Evolutionary conservation across 2,888 invertebrate genomes (phyloP), one percentile per base, ranked within the genome.

Genomic region (Heteromurus nitidus): DNA sequence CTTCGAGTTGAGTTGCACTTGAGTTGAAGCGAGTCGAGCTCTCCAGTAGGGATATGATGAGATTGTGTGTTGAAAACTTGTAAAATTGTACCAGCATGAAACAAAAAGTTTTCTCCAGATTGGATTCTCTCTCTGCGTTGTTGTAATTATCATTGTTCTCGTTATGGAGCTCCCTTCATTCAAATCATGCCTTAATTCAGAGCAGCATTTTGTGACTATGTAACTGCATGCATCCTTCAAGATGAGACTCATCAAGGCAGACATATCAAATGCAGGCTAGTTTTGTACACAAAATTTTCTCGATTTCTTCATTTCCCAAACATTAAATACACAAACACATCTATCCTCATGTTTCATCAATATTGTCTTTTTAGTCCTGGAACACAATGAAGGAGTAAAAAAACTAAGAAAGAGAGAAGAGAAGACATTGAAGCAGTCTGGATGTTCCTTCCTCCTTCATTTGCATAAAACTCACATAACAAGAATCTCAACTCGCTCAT

Each of bases 381-480:
- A n/a, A n/a, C n/a, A n/a, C n/a, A n/a, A n/a, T n/a, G n/a, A n/a
- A n/a, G n/a, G n/a, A n/a, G n/a, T n/a, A n/a, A n/a, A n/a, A n/a
- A n/a, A n/a, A n/a, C n/a, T n/a, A n/a, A n/a, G n/a, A n/a, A n/a
- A n/a, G n/a, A n/a, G n/a, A n/a, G n/a, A n/a, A n/a, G 26, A 53
- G 65, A 65, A 75, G 22, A 68, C 44, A 75, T 58, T 75, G 64
- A 53, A 31, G 42, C 75, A 75, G 53, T 64, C 67, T 47, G 64
- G 65, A 67, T 67, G 36, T 36, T 36, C 13, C 36, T 58, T 67
- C 26, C 30, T 26, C 26, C 69, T 72, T 70, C 44, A 84, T 84
- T 84, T 84, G 82, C 82, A 84, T 84, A 84, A 84, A 80, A 82
- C 68, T 75, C 73, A 68, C 82, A 82, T 82, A 67, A 67, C 65